Evolutionary conservation across 92 coral and sea anemone genomes (phyloP), one percentile per base, ranked within the genome.

Genomic region (Bergia puertoricense): DNA sequence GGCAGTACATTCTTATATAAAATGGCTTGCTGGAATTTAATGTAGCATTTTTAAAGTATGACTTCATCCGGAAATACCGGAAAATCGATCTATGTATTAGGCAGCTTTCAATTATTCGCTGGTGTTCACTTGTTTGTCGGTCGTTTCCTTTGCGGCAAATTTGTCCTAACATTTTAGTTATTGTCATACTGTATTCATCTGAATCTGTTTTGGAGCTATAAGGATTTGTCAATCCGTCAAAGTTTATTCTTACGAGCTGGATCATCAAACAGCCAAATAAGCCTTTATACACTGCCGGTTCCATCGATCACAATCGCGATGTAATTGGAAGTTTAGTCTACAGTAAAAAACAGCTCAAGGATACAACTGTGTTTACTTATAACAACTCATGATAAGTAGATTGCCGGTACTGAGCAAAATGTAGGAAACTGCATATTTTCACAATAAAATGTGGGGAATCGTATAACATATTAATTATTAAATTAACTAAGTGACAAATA

Each of bases 61-160:
- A 81, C 90, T 86, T 82, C 85, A 80, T 89, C 94, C 92, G 94
- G 92, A 92, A 89, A 89, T 89, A 54, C 94, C 92, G 94, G 90
- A 71, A 89, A 86, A 89, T 85, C 90, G 43, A 88, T 85, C 85
- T 85, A 79, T 51, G 83, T 51, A 89, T 76, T 48, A 66, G 88
- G 81, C 86, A 86, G 88, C 79, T 86, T 86, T 84, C 79, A 84
- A 84, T 84, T 84, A 84, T 68, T 69, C 36, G 7, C 48, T 83
- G 87, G 87, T 84, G 87, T 8, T 23, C 30, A 54, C 72, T 68
- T 76, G 68, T 84, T 84, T 84, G 78, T 36, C 87, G 13, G 30
- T 80, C 30, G 66, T 71, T 84, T 84, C 87, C 87, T 84, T 72
- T 84, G 87, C 87, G 87, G 78, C 87, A 71, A 72, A 39, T 84